Conservation (phyloP, 2,888 invertebrate genomes). For the Mesorhabditis spiculigera region DNA sequence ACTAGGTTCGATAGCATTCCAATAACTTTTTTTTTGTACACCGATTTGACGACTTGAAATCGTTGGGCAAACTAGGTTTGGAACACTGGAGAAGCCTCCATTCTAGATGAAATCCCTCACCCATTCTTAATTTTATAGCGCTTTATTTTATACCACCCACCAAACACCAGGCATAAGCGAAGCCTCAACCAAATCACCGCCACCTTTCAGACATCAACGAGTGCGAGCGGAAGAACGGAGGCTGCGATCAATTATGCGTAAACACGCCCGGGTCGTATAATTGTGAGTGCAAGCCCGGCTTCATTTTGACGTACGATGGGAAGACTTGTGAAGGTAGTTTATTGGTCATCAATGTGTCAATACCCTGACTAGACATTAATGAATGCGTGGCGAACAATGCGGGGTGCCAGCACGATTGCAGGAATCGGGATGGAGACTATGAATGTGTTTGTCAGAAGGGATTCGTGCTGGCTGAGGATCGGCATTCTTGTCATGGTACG, state of each 20-base stretch:
- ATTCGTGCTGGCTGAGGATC: slow-evolving; percentile 76
- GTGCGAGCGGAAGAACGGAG: slow-evolving; percentile 74
- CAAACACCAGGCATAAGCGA: no score
- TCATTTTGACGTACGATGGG: slow-evolving; percentile 52
- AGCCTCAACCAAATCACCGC: no score
- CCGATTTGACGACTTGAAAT: no score
- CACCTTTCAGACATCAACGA: slow-evolving; percentile 72
- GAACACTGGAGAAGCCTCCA: no score
- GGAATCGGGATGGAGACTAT: slow-evolving; percentile 79
- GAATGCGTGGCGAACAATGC: slow-evolving; percentile 77
- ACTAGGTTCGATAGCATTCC: no score
- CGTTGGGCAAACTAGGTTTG: no score
- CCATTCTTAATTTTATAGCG: no score
- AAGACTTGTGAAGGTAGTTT: slow-evolving; percentile 42
- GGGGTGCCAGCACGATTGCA: slow-evolving; percentile 81
- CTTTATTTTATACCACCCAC: no score
- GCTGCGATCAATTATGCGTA: slow-evolving; percentile 81
- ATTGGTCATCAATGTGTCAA: background rate
- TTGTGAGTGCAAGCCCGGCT: slow-evolving; percentile 76
- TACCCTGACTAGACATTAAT: slow-evolving; percentile 68
- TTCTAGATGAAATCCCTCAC: no score
- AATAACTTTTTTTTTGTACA: no score
- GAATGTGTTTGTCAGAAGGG: slow-evolving; percentile 78
- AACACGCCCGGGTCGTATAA: slow-evolving; percentile 76
- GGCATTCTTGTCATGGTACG: slow-evolving; percentile 75